Percentiles rank a stretch among this genome's conserved stretches.
These are phyloP conservation scores for Acrossocheilus fasciatus DNA, from an alignment of 2,797 vertebrate genomes.

Conservation along the genomic window DNA sequence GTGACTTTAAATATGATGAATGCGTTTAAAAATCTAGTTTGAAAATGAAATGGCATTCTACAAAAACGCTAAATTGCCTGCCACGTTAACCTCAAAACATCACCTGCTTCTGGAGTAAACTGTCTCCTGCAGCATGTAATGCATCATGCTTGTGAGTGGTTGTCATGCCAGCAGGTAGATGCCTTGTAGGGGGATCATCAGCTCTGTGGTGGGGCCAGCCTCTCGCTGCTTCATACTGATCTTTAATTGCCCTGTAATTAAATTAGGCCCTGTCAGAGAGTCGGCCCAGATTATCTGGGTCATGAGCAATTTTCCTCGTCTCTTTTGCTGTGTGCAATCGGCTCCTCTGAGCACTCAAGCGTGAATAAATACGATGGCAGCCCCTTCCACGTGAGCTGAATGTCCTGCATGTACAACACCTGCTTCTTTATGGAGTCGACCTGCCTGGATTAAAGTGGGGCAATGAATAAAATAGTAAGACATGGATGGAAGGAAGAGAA, in stretches of 20 bases:
- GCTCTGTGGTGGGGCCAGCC: constrained; percentile 32
- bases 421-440: constrained; percentile 28
- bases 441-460: constrained; percentile 36
- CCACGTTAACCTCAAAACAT: constrained; percentile 27
- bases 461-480: constrained; percentile 47
- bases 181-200: constrained; percentile 43
- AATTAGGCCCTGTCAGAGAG: constrained; percentile 57
- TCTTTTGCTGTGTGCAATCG: constrained; percentile 33
- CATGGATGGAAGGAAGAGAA: constrained; percentile 1
- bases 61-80: constrained; percentile 7
- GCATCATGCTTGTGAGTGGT: background rate
- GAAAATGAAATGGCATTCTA: background rate
- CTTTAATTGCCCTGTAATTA: constrained; percentile 64
- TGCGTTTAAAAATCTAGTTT: background rate
- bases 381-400: constrained; percentile 6
- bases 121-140: constrained; percentile 11
- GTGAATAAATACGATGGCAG: constrained; percentile 44
- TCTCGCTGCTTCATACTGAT: constrained; percentile 50
- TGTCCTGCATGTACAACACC: constrained; percentile 19
- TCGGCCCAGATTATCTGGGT: constrained; percentile 56
- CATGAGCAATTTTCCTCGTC: constrained; percentile 53
- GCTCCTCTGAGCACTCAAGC: constrained; percentile 22
- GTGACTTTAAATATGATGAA: background rate
- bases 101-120: background rate
- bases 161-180: constrained; percentile 44